Evolutionary conservation across 2,888 invertebrate genomes (phyloP).

Genomic region (Laspeyria flexula): DNA sequence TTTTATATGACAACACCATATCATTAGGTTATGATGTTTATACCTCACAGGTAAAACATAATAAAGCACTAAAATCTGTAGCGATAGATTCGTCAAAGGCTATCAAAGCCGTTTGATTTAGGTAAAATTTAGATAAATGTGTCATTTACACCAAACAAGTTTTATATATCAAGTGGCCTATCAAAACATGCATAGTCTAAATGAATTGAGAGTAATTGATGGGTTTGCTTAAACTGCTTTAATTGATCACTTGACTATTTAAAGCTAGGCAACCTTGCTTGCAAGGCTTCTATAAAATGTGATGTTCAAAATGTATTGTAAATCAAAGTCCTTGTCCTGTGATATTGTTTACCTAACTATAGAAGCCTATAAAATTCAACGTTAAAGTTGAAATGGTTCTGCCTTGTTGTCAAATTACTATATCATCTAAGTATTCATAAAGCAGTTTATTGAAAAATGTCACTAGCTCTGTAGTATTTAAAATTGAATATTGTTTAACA

Average conservation of each 20-base stretch:
- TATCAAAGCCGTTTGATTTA: constrained; percentile 25
- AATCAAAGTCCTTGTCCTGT: no score
- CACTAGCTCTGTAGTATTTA: constrained; percentile 5
- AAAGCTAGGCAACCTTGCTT: no score
- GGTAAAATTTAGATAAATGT: no score
- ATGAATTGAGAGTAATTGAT: not conserved
- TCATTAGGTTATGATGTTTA: constrained; percentile 96
- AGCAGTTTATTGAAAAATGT: not conserved
- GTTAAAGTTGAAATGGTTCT: no score
- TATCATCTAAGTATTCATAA: not conserved
- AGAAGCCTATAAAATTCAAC: no score
- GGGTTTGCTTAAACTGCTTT: not conserved
- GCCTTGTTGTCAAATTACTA: no score
- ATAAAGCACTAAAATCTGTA: constrained; percentile 48
- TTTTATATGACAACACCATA: constrained; percentile 95
- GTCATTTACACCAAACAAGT: no score
- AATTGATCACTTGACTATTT: no score
- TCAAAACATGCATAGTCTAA: not conserved
- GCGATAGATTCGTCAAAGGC: constrained; percentile 30
- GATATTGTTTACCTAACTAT: no score
- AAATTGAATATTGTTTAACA: constrained; percentile 30
- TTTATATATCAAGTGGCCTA: no score
- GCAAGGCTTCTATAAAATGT: no score
- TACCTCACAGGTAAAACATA: constrained; percentile 93
- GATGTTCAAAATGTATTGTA: no score